Base-by-base conservation (phyloP, 2,113 vertebrate genomes). In the Merops nubicus region DNA sequence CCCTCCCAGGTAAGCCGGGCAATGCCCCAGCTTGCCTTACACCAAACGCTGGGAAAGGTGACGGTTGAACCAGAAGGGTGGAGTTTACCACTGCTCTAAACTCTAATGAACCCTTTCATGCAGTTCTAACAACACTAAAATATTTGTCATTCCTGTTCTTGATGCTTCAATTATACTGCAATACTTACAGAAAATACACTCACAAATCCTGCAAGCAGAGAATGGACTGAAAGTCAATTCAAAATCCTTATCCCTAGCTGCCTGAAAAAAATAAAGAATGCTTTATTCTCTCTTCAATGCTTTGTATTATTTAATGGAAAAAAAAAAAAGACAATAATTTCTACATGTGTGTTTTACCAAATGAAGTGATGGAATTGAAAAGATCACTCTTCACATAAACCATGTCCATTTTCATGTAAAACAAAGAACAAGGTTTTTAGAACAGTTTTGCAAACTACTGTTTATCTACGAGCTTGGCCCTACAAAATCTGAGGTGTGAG, bases 41-140 rank as follows among this genome's bases (percentile, higher is more conserved):
- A 47, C 53, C 69, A 90, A 95, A 82, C 50, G 34, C 79, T 59
- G 60, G 31, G 53, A 90, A 73, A 95, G 92, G 74, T 77, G 92
- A 84, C 6, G 91, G 87, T 11, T 95, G 85, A 96, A 95, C 78
- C 89, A 94, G 73, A 92, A 96, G 96, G 95, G 94, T 95, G 96
- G 95, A 95, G 91, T 85, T 95, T 31, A 93, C 84, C 87, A 85
- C 87, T 82, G 13, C 12, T 64, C 65, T 42, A 63, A 93, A 70
- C 74, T 28, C 74, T 92, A 92, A 95, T 91, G 93, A 96, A 82
- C 79, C 62, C 87, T 89, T 87, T 68, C 54, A 64, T 70, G 88
- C 48, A 67, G 65, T 73, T 80, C 76, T 56, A 93, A 90, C 80
- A 95, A 53, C 38, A 54, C 69, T 22, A 17, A 84, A 75, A 48